These are phyloP conservation scores for Cepaea hortensis DNA, from an alignment of 2,888 invertebrate genomes.

Conservation along the genomic window DNA sequence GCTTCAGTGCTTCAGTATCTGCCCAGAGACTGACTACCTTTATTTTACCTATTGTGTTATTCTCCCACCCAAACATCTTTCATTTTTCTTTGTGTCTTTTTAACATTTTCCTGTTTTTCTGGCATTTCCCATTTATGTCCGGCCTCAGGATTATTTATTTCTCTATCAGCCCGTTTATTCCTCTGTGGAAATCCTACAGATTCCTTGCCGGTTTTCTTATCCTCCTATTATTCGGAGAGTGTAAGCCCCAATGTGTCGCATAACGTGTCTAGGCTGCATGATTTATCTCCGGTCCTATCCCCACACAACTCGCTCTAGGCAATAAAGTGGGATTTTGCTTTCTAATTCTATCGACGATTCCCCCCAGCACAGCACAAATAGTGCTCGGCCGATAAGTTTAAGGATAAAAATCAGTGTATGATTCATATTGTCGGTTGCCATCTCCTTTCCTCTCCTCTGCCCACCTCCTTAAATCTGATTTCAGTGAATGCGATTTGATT, in stretches of 20 bases:
- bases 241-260: not conserved
- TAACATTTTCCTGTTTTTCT: no score
- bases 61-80: no score
- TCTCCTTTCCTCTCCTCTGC: slow-evolving; percentile 21
- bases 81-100: no score
- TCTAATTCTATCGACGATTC: not conserved
- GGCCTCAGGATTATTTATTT: no score
- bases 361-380: not conserved
- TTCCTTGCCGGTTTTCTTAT: not conserved
- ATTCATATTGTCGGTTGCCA: not conserved
- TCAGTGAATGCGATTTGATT: slow-evolving; percentile 8
- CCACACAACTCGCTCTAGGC: not conserved
- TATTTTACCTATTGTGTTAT: no score
- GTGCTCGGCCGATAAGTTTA: not conserved
- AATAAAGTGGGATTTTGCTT: not conserved
- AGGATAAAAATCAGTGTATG: slow-evolving; percentile 8
- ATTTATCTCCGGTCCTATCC: not conserved
- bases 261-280: not conserved
- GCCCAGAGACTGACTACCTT: no score
- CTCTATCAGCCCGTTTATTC: no score
- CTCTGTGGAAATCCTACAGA: no score
- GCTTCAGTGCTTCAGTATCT: no score
- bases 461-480: not conserved
- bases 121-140: no score
- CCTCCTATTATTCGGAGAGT: not conserved